Evolutionary conservation across 2,888 invertebrate species (phyloP).

Genomic region (Augiades crinisus): DNA sequence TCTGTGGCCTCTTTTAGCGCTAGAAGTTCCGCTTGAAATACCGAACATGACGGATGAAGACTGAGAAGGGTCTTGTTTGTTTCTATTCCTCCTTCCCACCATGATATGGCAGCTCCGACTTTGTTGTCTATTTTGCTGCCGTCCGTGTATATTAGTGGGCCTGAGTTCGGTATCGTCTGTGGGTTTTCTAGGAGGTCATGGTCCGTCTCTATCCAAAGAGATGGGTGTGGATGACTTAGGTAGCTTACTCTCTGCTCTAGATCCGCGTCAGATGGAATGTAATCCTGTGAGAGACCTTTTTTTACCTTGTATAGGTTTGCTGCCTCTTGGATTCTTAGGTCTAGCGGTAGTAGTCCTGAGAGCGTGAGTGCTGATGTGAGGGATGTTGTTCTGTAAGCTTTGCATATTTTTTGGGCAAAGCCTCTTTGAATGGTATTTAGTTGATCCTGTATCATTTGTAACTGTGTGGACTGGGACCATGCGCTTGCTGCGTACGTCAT

Average conservation of each 20-base stretch:
- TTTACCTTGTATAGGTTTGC: not conserved
- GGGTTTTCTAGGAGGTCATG: no score
- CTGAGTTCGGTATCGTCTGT: not conserved
- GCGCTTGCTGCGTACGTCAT: constrained; percentile 8
- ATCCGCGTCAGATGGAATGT: not conserved
- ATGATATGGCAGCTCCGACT: constrained; percentile 15
- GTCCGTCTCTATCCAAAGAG: no score
- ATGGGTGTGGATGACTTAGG: not conserved
- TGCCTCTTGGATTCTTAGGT: not conserved
- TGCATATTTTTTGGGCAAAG: constrained; percentile 1
- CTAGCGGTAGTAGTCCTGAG: not conserved
- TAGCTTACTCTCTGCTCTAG: not conserved
- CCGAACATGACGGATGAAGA: constrained; percentile 24
- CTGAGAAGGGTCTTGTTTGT: no score
- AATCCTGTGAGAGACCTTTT: not conserved
- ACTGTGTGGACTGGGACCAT: not conserved
- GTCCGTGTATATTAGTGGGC: constrained; percentile 26
- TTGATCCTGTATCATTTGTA: not conserved
- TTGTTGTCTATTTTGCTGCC: constrained; percentile 30
- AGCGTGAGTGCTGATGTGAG: not conserved
- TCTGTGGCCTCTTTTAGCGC: not conserved
- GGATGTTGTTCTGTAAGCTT: not conserved
- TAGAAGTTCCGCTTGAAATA: constrained; percentile 28
- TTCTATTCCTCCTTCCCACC: constrained; percentile 22
- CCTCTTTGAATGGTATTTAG: not conserved